Evolutionary conservation across 2,113 vertebrate species (phyloP), one percentile per base, ranked within the genome.

Genomic region (Ptychochromis oligacanthus): DNA sequence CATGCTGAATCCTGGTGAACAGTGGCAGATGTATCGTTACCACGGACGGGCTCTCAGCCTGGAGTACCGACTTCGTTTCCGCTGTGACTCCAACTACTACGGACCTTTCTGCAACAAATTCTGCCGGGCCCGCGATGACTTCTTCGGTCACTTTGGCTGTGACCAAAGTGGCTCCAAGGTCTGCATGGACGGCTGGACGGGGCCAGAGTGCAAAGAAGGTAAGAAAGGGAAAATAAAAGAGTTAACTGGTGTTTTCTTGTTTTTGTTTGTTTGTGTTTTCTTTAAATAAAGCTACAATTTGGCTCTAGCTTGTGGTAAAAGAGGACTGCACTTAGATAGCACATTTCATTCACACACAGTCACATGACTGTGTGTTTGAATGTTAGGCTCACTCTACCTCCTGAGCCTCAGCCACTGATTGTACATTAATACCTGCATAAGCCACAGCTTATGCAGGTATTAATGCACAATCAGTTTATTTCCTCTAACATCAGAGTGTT

Each of bases 131-230:
- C 96, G 90, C 0, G 91, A 93, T 38, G 96, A 96, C 93, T 97
- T 96, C 85, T 96, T 94, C 2, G 95, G 97, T 24, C 95, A 97
- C 92, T 93, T 97, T 79, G 92, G 84, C 94, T 97, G 97, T n/a
- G 97, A 97, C 36, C 81, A 82, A 6, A 91, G 82, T 0, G 97
- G 97, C 87, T 95, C 93, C 65, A 97, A 97, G 79, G 91, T 96
- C 88, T 97, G 97, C 90, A 96, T 96, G 76, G 96, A 96, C 2
- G 97, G 97, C 75, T 95, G 96, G 95, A 95, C 87, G 1, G 94
- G 94, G 24, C 84, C 87, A 8, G 93, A 94, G 80, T 96, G 95
- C 58, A 89, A 17, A 62, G 83, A 89, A 26, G 95, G 96, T 96
- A 26, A 89, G 90, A n/a, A 15, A n/a, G 8, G 74, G 77, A 60